Conservation (phyloP, 2,888 invertebrate species). For the Pseudanteris insignis region DNA sequence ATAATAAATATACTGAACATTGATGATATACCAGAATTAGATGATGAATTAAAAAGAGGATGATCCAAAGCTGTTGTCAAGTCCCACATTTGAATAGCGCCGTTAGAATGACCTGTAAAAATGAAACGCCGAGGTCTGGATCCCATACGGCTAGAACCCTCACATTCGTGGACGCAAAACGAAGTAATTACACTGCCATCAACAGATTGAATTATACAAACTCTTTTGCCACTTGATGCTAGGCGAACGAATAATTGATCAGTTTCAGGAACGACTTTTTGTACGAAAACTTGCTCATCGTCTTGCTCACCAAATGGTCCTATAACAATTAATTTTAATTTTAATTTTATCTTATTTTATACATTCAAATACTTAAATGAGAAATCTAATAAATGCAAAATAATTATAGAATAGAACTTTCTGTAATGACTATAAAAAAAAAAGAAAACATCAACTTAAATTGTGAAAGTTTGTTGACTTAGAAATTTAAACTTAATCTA, state of each 20-base stretch:
- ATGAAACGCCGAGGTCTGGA: constrained; percentile 87
- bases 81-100: constrained; percentile 98
- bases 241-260: constrained; percentile 93
- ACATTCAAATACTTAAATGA: too few species aligned
- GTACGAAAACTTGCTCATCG: constrained; percentile 97
- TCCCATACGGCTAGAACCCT: constrained; percentile 93
- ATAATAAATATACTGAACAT: too few species aligned
- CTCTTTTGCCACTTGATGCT: constrained; percentile 94
- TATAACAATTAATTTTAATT: constrained; percentile 41
- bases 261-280: constrained; percentile 97
- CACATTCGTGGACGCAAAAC: constrained; percentile 97
- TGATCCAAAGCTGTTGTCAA: constrained; percentile 90
- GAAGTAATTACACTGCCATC: constrained; percentile 94
- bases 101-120: constrained; percentile 91
- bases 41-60: constrained; percentile 69
- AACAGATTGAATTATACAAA: constrained; percentile 93
- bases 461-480: too few species aligned
- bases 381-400: too few species aligned
- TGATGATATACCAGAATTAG: constrained; percentile 33
- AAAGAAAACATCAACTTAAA: too few species aligned
- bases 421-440: too few species aligned
- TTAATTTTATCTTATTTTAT: neutral
- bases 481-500: too few species aligned
- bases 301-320: constrained; percentile 98
- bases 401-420: too few species aligned